Conservation (phyloP, 2,888 invertebrate species). For the Cyclophora albipunctata region DNA sequence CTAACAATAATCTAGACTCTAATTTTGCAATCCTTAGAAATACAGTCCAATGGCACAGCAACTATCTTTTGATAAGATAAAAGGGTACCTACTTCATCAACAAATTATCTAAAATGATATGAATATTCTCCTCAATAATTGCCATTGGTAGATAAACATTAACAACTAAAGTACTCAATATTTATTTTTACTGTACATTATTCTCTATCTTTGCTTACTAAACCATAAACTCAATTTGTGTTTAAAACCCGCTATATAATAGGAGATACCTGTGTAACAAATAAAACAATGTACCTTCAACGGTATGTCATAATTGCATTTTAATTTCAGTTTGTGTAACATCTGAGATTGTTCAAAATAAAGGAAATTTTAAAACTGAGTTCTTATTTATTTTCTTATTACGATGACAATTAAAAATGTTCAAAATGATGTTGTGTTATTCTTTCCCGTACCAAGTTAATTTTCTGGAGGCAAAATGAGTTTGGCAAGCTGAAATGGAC, state of each 20-base stretch:
- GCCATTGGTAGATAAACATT: too few relatives aligned
- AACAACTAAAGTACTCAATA: too few relatives aligned
- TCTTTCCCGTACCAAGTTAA: slow-evolving; percentile 51
- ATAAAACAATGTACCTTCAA: slow-evolving; percentile 34
- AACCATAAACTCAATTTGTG: too few relatives aligned
- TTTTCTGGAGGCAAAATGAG: slow-evolving; percentile 18
- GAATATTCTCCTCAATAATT: too few relatives aligned
- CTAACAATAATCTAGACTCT: slow-evolving; percentile 24
- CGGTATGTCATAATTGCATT: slow-evolving; percentile 42
- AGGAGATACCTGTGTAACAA: slow-evolving; percentile 54
- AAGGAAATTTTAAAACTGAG: slow-evolving; percentile 60
- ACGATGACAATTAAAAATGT: slow-evolving; percentile 50
- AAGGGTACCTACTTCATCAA: too few relatives aligned
- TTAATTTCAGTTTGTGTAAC: slow-evolving; percentile 55
- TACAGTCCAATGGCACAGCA: too few relatives aligned
- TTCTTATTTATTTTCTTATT: slow-evolving; percentile 65
- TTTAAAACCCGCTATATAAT: background rate
- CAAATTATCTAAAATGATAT: too few relatives aligned
- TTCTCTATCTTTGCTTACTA: too few relatives aligned
- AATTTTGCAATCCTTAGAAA: too few relatives aligned
- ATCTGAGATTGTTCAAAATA: slow-evolving; percentile 49
- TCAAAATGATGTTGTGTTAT: slow-evolving; percentile 61
- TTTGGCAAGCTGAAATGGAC: slow-evolving; percentile 12
- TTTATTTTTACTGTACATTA: too few relatives aligned
- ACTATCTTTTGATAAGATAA: too few relatives aligned